A percentile compares a stretch with the other conserved stretches of the same genome.
Evolutionary conservation across 2,797 vertebrate genomes (phyloP).

Genomic region (Nannoperca obscura): DNA sequence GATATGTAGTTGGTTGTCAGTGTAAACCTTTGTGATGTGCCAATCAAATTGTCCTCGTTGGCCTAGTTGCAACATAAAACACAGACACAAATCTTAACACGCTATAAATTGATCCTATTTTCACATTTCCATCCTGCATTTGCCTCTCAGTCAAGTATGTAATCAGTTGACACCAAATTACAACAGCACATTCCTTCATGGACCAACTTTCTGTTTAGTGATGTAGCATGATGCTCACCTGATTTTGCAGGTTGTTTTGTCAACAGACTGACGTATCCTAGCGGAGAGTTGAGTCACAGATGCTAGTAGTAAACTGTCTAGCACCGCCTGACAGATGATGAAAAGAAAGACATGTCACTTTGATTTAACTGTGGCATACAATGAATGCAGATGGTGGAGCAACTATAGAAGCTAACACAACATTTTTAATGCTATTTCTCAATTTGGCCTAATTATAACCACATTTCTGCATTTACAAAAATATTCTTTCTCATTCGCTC

Average conservation of each 20-base stretch:
- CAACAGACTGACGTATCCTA: slow-evolving; percentile 94
- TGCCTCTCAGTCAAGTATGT: not conserved
- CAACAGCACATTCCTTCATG: not conserved
- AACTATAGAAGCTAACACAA: not conserved
- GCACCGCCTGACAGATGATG: slow-evolving; percentile 84
- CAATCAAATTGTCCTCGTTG: slow-evolving; percentile 47
- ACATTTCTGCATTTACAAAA: not conserved
- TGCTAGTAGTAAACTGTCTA: slow-evolving; percentile 92
- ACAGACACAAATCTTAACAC: slow-evolving; percentile 8
- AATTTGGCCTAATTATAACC: not conserved
- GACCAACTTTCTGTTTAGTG: not conserved
- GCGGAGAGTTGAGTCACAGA: slow-evolving; percentile 95
- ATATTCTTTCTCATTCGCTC: not conserved
- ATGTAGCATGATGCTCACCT: slow-evolving; percentile 81
- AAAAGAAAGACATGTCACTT: slow-evolving; percentile 1
- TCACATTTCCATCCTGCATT: not conserved
- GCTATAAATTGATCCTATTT: not conserved
- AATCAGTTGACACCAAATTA: not conserved
- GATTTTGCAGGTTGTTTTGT: slow-evolving; percentile 96
- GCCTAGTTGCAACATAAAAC: slow-evolving; percentile 45
- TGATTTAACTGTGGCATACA: not conserved
- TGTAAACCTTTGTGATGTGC: slow-evolving; percentile 58
- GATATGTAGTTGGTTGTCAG: slow-evolving; percentile 32
- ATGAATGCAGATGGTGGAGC: not conserved
- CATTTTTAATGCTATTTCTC: not conserved